Conservation (phyloP, 2,888 invertebrate species). For the Steinernema carpocapsae region DNA sequence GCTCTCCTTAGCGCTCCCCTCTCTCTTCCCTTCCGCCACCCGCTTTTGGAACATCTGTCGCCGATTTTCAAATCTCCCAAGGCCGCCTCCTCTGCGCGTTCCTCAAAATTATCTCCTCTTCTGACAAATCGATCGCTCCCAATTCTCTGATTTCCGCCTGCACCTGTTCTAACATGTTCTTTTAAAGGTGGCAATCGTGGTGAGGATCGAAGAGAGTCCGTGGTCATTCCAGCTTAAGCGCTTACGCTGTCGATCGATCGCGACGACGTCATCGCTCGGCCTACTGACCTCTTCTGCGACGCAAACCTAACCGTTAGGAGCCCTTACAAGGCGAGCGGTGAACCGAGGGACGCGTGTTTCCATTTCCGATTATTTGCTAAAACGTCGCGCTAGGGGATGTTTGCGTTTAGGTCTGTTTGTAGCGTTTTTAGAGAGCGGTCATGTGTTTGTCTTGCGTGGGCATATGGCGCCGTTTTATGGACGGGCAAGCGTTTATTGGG, state of each 20-base stretch:
- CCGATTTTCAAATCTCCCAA: neutral
- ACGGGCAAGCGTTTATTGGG: neutral
- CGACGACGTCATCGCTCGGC: conserved; percentile 3
- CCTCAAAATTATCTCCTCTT: neutral
- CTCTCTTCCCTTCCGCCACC: neutral
- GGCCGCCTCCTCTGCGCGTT: too few species aligned
- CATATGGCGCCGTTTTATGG: neutral
- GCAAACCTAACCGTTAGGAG: too few species aligned
- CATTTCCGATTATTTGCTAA: neutral
- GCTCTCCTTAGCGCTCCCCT: too few species aligned
- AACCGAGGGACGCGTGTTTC: conserved; percentile 16
- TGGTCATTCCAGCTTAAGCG: conserved; percentile 12
- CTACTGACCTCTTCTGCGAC: conserved; percentile 14
- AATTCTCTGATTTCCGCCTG: neutral
- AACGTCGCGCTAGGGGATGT: neutral
- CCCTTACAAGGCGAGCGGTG: too few species aligned
- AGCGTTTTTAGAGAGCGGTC: neutral
- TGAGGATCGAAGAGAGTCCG: neutral
- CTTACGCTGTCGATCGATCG: too few species aligned
- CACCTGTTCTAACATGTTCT: neutral
- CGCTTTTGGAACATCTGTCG: conserved; percentile 33
- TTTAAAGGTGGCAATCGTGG: neutral
- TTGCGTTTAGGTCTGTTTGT: neutral
- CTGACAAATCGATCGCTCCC: neutral
- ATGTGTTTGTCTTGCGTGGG: conserved; percentile 6